Base-by-base conservation (phyloP, 2,797 vertebrate genomes). In the Gallirallus australis region DNA sequence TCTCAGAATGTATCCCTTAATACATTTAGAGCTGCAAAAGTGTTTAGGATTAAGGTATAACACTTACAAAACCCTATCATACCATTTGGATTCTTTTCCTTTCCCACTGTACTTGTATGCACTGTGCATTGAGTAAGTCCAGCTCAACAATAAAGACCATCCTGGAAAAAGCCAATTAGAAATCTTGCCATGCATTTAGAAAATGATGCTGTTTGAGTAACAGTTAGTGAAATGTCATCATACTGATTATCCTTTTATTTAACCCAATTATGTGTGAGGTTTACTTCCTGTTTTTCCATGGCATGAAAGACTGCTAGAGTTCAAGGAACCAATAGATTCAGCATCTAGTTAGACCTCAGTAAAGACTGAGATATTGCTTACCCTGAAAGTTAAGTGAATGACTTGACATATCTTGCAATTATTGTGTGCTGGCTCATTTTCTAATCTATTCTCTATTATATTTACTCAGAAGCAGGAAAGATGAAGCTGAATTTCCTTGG, bases 11-110 rank as follows among this genome's bases (percentile, higher is more conserved):
- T 82, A 90, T 94, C 68, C 45, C 30, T 89, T 77, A 94, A 83
- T 92, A 80, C 40, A 82, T 59, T 94, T 86, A 53, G 37, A 90
- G 42, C 31, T 82, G 52, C n/a, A 71, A 93, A 90, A 96, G 15
- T 12, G 3, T 90, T 83, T 92, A 39, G 39, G 78, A 89, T 91
- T 95, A 93, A 86, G 50, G 59, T 93, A 53, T 75, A 93, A 88
- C 13, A 19, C 28, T 73, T 71, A 76, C 15, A 91, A 73, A 94
- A 68, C 23, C 57, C 17, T 45, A 59, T n/a, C 33, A 18, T 80
- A 54, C 31, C 13, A 80, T 76, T 73, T 17, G 25, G n/a, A 50
- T 93, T 66, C 4, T 65, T 86, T 71, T 50, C 70, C 39, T 17
- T 86, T 57, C 75, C 57, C 45, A 8, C 5, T 5, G 4, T 45